phyloP scores from a whole-genome alignment of 2,888 invertebrate genomes.

The Chirona hameri region DNA sequence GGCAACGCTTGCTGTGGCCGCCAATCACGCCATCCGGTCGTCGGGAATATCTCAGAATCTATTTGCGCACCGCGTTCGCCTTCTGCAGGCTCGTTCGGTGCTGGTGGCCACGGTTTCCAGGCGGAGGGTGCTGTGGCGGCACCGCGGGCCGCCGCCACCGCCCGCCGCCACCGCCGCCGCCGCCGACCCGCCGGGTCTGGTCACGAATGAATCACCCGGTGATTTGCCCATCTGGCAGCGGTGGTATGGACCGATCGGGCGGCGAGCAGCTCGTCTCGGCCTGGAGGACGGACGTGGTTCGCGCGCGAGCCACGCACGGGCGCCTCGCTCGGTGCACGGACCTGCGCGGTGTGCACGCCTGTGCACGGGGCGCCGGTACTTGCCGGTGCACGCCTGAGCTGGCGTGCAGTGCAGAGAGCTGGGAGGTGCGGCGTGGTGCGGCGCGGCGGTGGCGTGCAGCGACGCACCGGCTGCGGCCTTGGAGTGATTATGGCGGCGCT shows the following conservation, averaged over 20 bases:
- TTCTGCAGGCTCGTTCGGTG: neutral
- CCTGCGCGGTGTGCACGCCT: no score
- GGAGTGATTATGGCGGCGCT: slow-evolving; percentile 1
- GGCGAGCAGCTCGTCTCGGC: neutral
- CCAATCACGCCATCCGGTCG: slow-evolving; percentile 4
- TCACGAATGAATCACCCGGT: neutral
- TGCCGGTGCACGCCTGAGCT: neutral
- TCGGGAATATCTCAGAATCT: neutral
- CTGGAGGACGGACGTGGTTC: no score
- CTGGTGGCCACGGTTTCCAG: neutral
- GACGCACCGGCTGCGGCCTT: neutral
- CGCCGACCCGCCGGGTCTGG: no score
- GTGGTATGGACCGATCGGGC: no score
- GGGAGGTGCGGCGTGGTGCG: neutral
- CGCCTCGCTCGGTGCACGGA: no score
- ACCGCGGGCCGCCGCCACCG: no score
- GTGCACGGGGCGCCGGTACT: no score
- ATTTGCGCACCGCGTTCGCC: neutral
- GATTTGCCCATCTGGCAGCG: neutral
- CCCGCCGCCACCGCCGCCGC: no score
- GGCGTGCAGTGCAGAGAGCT: neutral
- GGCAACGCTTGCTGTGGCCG: neutral
- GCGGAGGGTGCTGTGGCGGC: no score
- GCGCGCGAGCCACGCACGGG: no score
- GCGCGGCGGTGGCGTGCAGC: neutral